Evolutionary conservation across 2,797 vertebrate genomes (phyloP).

Genomic region (Nasua narica): DNA sequence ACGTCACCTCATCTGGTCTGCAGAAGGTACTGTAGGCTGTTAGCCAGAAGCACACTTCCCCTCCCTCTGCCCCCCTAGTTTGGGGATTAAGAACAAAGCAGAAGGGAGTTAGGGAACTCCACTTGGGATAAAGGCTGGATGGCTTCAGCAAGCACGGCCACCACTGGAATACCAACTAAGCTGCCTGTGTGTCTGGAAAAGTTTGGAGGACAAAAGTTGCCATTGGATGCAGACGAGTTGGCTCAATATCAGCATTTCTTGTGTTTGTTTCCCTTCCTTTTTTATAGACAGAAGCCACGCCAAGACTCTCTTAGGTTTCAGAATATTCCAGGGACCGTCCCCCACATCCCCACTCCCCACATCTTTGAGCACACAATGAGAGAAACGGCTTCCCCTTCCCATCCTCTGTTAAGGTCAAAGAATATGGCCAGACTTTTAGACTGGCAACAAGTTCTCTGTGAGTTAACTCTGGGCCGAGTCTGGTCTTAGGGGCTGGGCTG

Average conservation of each 20-base stretch:
- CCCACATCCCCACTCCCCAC: not conserved
- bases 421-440: not conserved
- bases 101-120: conserved; percentile 8
- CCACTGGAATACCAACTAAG: conserved; percentile 35
- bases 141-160: not conserved
- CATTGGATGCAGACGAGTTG: not conserved
- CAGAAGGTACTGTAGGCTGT: not conserved
- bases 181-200: conserved; percentile 35
- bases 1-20: not conserved
- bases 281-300: not conserved
- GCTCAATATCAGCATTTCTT: not conserved
- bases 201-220: conserved; percentile 54
- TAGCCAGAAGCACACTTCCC: not conserved
- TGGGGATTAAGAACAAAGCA: not conserved
- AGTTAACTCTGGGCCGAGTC: not conserved
- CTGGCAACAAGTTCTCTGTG: not conserved
- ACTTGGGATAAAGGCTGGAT: not conserved
- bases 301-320: not conserved
- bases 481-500: not conserved
- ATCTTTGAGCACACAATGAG: not conserved
- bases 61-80: not conserved
- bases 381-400: not conserved
- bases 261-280: not conserved
- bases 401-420: not conserved
- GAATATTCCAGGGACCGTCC: not conserved